phyloP scores from a whole-genome alignment of 2,888 invertebrate genomes.

The Cheilosia pagana region DNA sequence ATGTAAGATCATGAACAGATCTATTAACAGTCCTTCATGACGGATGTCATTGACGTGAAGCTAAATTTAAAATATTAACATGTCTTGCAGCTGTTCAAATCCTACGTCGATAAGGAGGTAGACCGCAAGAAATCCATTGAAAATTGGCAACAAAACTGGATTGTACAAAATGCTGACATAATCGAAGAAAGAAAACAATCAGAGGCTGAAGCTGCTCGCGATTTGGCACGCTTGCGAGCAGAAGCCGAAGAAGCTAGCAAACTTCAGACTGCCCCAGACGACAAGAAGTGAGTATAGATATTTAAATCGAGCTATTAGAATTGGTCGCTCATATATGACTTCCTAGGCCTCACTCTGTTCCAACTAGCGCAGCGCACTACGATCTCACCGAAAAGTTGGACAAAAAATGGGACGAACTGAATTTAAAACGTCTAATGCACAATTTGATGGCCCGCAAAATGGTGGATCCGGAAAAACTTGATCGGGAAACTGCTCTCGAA shows the following conservation, averaged over 20 bases:
- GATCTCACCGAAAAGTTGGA: slow-evolving; percentile 81
- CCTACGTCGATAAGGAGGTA: slow-evolving; percentile 85
- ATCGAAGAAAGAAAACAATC: slow-evolving; percentile 81
- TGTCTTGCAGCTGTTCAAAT: slow-evolving; percentile 79
- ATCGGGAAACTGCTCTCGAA: slow-evolving; percentile 87
- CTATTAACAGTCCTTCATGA: too few species aligned
- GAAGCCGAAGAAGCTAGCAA: slow-evolving; percentile 79
- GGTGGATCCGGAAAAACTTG: slow-evolving; percentile 83
- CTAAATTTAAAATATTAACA: too few species aligned
- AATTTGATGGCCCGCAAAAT: slow-evolving; percentile 82
- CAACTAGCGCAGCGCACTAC: slow-evolving; percentile 73
- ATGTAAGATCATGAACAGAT: too few species aligned
- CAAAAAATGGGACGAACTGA: slow-evolving; percentile 87
- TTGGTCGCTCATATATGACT: too few species aligned
- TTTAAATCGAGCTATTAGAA: not conserved
- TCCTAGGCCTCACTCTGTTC: slow-evolving; percentile 74
- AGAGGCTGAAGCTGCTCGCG: slow-evolving; percentile 84
- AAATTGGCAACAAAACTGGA: slow-evolving; percentile 87
- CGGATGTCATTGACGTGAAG: too few species aligned
- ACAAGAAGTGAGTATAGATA: slow-evolving; percentile 65
- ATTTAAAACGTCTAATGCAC: slow-evolving; percentile 86
- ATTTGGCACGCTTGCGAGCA: slow-evolving; percentile 82
- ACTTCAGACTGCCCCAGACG: slow-evolving; percentile 69
- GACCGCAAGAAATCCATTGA: slow-evolving; percentile 80
- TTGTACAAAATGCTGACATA: slow-evolving; percentile 81